These are phyloP conservation scores for Grus americana DNA, from an alignment of 2,113 vertebrate species.

Conservation along the genomic window DNA sequence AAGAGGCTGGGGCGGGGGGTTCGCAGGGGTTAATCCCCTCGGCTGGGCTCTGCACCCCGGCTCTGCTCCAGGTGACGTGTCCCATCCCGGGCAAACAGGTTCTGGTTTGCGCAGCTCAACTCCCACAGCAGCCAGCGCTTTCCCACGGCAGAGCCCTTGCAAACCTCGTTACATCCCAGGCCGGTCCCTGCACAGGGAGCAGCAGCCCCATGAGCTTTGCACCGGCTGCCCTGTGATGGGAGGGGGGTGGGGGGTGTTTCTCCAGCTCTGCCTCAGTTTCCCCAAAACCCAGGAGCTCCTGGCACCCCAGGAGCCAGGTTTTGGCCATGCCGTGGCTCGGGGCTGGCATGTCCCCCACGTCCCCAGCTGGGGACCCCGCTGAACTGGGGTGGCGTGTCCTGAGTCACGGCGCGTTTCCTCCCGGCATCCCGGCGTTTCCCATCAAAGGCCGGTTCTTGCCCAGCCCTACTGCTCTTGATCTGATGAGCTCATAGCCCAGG, in stretches of 20 bases:
- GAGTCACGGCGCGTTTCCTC: background rate
- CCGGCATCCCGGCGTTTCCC: background rate
- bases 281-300: background rate
- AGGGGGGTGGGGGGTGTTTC: background rate
- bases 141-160: background rate
- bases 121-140: background rate
- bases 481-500: conserved; percentile 53
- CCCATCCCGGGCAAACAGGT: background rate
- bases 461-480: conserved; percentile 6
- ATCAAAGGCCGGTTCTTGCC: conserved; percentile 40
- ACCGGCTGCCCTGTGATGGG: fast-evolving
- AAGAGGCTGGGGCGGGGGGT: too few species aligned
- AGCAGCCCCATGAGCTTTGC: background rate
- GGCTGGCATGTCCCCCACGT: fast-evolving
- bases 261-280: background rate
- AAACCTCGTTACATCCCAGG: fast-evolving
- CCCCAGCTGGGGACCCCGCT: background rate
- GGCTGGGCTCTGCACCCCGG: background rate
- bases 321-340: fast-evolving
- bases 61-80: background rate
- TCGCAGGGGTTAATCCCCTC: background rate
- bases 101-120: background rate
- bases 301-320: fast-evolving
- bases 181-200: fast-evolving
- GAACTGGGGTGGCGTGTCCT: background rate